Evolutionary conservation across 2,113 vertebrate species (phyloP).

Genomic region (Turnix velox): DNA sequence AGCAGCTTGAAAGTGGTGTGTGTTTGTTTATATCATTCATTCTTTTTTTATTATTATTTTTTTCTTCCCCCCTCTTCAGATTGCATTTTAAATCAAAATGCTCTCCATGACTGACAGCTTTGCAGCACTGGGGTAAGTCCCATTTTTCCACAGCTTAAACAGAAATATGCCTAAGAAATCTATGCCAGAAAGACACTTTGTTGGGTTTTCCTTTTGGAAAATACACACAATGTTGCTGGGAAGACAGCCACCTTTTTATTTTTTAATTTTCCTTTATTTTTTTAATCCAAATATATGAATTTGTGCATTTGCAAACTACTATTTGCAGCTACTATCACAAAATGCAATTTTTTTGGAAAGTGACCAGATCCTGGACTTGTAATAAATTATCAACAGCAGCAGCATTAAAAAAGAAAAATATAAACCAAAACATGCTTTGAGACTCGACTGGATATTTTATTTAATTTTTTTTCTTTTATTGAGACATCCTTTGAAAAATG

Average conservation of each 20-base stretch:
- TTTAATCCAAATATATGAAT: background rate
- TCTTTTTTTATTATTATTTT: constrained; percentile 9
- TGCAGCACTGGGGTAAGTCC: constrained; percentile 74
- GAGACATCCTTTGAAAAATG: constrained; percentile 80
- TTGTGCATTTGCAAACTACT: constrained; percentile 49
- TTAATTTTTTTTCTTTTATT: constrained; percentile 72
- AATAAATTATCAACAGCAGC: constrained; percentile 64
- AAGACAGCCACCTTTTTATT: constrained; percentile 3
- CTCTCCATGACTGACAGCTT: constrained; percentile 73
- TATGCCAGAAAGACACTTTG: constrained; percentile 54
- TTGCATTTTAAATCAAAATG: constrained; percentile 75
- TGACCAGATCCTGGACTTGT: constrained; percentile 59
- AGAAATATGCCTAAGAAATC: constrained; percentile 62
- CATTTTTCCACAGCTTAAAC: constrained; percentile 70
- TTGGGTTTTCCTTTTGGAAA: constrained; percentile 54
- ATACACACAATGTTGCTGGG: constrained; percentile 10
- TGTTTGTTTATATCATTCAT: constrained; percentile 71
- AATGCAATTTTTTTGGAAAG: constrained; percentile 42
- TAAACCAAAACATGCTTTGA: constrained; percentile 69
- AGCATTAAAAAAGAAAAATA: constrained; percentile 72
- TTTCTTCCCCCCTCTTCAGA: constrained; percentile 48
- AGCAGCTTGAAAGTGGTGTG: constrained; percentile 63
- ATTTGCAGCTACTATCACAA: constrained; percentile 30
- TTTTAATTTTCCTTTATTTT: background rate
- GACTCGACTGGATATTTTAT: constrained; percentile 68